Percentiles rank a stretch among this genome's conserved stretches.
Evolutionary conservation across 1,140 invertebrate species (phyloP).

Genomic region (Temnothorax nylanderi): DNA sequence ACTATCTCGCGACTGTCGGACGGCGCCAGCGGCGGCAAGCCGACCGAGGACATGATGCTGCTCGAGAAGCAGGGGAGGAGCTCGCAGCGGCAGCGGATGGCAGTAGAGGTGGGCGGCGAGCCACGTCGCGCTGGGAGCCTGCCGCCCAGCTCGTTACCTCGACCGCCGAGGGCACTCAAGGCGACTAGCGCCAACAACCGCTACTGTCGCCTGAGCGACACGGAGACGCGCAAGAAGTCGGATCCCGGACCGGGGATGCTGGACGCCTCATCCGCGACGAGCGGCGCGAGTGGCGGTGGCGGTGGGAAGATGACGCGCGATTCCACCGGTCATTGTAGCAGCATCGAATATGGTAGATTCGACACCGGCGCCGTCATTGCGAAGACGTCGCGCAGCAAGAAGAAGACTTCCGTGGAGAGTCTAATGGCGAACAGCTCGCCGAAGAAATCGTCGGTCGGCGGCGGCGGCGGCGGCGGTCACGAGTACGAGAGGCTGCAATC

Average conservation of each 20-base stretch:
- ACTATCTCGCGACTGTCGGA: conserved; percentile 82
- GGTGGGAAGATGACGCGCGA: conserved; percentile 71
- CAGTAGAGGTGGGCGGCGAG: conserved; percentile 81
- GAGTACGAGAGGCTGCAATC: conserved; percentile 82
- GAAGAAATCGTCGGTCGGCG: conserved; percentile 74
- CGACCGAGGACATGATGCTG: conserved; percentile 89
- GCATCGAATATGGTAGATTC: conserved; percentile 81
- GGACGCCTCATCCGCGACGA: conserved; percentile 55
- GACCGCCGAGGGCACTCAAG: conserved; percentile 88
- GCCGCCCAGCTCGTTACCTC: conserved; percentile 89
- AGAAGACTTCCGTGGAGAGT: conserved; percentile 79
- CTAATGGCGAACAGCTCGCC: conserved; percentile 74
- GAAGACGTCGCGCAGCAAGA: conserved; percentile 85
- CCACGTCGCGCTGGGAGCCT: conserved; percentile 85
- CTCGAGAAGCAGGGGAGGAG: conserved; percentile 91
- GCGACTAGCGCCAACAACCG: conserved; percentile 83
- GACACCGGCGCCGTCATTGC: conserved; percentile 60
- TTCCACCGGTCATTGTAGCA: conserved; percentile 80
- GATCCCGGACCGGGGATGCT: conserved; percentile 78
- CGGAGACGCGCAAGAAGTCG: conserved; percentile 85
- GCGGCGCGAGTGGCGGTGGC: neutral
- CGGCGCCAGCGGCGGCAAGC: conserved; percentile 65
- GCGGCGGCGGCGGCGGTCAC: conserved; percentile 10
- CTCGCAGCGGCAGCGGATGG: conserved; percentile 90
- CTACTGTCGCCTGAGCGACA: conserved; percentile 87